A percentile compares a stretch with the other conserved stretches of the same genome.
These are phyloP conservation scores for Morpho helenor DNA, from an alignment of 2,888 invertebrate species.

Conservation along the genomic window DNA sequence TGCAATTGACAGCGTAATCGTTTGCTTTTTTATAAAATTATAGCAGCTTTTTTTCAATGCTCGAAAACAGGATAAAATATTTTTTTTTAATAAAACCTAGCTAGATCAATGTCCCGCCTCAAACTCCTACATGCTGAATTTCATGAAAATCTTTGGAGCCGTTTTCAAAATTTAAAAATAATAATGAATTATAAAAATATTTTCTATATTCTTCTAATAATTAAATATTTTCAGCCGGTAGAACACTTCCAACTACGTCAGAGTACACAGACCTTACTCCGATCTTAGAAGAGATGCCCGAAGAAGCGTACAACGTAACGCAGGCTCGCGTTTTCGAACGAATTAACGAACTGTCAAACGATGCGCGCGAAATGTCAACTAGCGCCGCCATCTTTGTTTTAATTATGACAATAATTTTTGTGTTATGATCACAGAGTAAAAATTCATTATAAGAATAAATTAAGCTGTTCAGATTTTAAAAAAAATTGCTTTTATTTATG, in stretches of 20 bases:
- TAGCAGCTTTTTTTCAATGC: too few species aligned
- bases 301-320: slow-evolving; percentile 51
- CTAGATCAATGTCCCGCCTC: too few species aligned
- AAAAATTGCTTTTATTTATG: too few species aligned
- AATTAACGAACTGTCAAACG: slow-evolving; percentile 28
- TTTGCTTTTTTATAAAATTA: too few species aligned
- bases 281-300: slow-evolving; percentile 52
- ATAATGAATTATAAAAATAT: too few species aligned
- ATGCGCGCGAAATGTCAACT: slow-evolving; percentile 36
- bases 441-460: slow-evolving; percentile 2
- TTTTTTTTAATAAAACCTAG: too few species aligned
- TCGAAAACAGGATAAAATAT: too few species aligned
- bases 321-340: slow-evolving; percentile 50
- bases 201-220: neutral
- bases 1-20: too few species aligned
- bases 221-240: slow-evolving; percentile 43
- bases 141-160: too few species aligned
- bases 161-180: too few species aligned
- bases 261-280: slow-evolving; percentile 63
- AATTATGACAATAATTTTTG: slow-evolving; percentile 21
- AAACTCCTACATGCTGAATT: too few species aligned
- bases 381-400: slow-evolving; percentile 39
- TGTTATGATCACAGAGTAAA: neutral
- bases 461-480: too few species aligned
- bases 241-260: slow-evolving; percentile 44